Percentiles rank a stretch among this genome's conserved stretches.
Conservation (phyloP, 2,113 vertebrate species). For the Typhlomys cinereus region DNA sequence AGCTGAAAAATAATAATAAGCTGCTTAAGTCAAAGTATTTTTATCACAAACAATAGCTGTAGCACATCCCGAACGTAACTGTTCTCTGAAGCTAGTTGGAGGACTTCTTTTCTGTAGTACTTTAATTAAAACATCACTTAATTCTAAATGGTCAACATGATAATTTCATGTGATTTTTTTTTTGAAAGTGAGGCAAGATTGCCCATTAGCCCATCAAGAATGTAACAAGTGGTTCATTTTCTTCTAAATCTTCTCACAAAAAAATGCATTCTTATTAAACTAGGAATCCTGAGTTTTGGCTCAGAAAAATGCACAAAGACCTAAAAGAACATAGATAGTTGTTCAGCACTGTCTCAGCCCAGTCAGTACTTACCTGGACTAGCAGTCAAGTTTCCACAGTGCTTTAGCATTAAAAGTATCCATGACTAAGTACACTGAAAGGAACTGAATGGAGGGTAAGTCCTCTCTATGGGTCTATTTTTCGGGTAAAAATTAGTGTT, state of each 20-base stretch:
- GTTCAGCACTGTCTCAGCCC: background rate
- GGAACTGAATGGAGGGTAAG: background rate
- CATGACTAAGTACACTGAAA: background rate
- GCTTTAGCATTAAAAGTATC: background rate
- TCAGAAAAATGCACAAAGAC: background rate
- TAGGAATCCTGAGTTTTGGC: background rate
- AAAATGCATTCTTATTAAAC: background rate
- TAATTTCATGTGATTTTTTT: background rate
- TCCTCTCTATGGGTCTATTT: background rate
- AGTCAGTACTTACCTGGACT: background rate
- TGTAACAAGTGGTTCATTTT: conserved; percentile 43
- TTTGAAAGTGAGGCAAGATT: background rate
- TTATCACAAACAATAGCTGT: too few relatives aligned
- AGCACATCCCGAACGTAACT: too few relatives aligned
- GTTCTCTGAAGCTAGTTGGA: background rate
- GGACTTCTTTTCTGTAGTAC: background rate
- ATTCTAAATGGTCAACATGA: background rate
- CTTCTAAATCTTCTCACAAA: background rate
- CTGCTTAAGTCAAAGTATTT: too few relatives aligned
- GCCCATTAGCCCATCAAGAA: background rate
- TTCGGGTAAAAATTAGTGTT: background rate
- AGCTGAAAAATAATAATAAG: too few relatives aligned
- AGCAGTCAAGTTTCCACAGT: background rate
- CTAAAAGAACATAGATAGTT: background rate
- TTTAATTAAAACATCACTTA: background rate